Base-by-base conservation (phyloP, 2,888 invertebrate species). In the Frankliniella fusca region DNA sequence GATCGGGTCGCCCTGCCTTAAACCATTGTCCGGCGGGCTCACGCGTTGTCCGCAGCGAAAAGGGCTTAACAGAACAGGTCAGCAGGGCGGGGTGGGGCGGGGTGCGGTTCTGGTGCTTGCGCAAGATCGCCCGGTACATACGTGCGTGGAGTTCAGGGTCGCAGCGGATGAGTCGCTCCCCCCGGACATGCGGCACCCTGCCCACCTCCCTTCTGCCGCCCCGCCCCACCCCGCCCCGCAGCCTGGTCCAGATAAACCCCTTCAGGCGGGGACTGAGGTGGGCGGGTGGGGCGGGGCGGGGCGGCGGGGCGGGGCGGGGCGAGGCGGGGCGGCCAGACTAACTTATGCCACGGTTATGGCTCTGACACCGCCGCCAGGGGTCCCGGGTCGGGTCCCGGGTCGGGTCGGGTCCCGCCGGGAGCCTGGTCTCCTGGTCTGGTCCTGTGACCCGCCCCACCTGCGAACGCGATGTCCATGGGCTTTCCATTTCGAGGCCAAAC, bases 61-160 rank as follows among this genome's bases (percentile, higher is more conserved):
- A 27, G 70, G 70, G 27, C 70, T 8, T 20, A 38, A 23, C 70
- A 70, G 70, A 38, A 23, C 70, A 70, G 70, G 70, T 20, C 70
- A 11, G 70, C n/a, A 23, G 23, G n/a, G n/a, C 23, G 11, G 70
- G 70, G 11, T 9, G 70, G 70, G n/a, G 11, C 70, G 70, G 70
- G 70, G 70, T 23, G 23, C 8, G 70, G 23, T 38, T 5, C 38
- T 5, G 38, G 38, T 38, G 27, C 12, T 76, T 76, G 70, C 27
- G 27, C 70, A 76, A 76, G 54, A 11, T 11, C 18, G 38, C 38
- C 61, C 61, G 7, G 61, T 61, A 61, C 70, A 27, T 76, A 76
- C 70, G 70, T 76, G n/a, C n/a, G 27, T 76, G 70, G 70, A 76
- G 70, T 76, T 76, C 70, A 76, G 70, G 70, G 70, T 76, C 70